Evolutionary conservation across 2,113 vertebrate genomes (phyloP).

Genomic region (Neomonachus schauinslandi): DNA sequence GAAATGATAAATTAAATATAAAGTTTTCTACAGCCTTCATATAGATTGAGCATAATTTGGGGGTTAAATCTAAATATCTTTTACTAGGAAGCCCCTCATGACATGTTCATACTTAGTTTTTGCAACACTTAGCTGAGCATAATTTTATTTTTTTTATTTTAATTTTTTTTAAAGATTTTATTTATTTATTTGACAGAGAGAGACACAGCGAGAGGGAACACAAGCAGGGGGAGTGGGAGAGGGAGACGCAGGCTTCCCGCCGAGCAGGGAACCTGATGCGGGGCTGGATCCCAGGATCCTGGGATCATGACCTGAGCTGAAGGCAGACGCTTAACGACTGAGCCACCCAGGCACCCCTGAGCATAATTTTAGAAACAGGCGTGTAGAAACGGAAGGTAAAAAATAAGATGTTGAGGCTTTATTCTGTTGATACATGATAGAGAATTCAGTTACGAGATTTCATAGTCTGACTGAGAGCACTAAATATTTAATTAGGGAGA

Average conservation of each 20-base stretch:
- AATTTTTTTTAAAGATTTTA: too few species aligned
- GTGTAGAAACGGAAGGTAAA: neutral
- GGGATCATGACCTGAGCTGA: too few species aligned
- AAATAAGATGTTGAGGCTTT: neutral
- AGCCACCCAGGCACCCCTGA: neutral
- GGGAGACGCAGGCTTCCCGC: too few species aligned
- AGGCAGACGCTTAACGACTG: too few species aligned
- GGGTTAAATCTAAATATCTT: neutral
- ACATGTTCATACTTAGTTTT: neutral
- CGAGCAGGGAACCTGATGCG: too few species aligned
- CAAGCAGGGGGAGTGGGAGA: too few species aligned
- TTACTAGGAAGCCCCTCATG: neutral
- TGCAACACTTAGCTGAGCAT: neutral
- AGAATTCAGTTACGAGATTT: neutral
- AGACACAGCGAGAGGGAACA: too few species aligned
- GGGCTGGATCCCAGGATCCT: too few species aligned
- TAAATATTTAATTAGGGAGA: neutral
- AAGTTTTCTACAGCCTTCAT: neutral
- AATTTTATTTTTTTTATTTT: neutral
- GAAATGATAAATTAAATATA: neutral
- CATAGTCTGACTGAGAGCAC: neutral
- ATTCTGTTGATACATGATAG: neutral
- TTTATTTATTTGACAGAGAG: too few species aligned
- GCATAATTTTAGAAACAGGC: neutral
- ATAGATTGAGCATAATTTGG: neutral